Percentiles rank a stretch among this genome's conserved stretches.
These are phyloP conservation scores for Pyrrhosoma nymphula DNA, from an alignment of 2,888 invertebrate genomes.

Conservation along the genomic window DNA sequence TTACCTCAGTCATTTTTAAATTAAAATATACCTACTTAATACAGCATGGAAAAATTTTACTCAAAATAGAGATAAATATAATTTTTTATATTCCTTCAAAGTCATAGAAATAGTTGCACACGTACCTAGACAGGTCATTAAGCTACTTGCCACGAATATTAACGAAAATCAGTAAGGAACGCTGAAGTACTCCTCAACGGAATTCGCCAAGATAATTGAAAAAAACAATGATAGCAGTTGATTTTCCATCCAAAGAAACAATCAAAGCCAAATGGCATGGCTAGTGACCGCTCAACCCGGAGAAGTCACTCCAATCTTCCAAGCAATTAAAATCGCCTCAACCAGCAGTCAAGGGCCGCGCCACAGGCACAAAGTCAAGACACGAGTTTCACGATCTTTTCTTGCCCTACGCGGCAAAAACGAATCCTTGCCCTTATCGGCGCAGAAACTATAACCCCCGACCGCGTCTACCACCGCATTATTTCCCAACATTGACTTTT, in stretches of 20 bases:
- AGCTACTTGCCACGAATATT: too few species aligned
- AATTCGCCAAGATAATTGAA: not conserved
- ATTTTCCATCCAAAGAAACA: not conserved
- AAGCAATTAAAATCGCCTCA: not conserved
- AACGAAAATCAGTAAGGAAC: not conserved
- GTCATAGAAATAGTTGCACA: too few species aligned
- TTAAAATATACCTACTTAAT: too few species aligned
- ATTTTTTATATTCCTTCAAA: too few species aligned
- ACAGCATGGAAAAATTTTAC: too few species aligned
- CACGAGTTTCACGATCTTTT: not conserved
- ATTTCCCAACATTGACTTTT: not conserved
- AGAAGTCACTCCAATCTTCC: not conserved
- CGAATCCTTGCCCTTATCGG: not conserved
- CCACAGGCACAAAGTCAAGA: not conserved
- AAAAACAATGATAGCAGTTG: not conserved
- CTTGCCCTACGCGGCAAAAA: not conserved
- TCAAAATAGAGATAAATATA: too few species aligned
- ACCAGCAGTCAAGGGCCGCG: not conserved
- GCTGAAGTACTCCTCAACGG: not conserved
- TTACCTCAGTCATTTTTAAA: too few species aligned
- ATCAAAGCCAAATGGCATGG: not conserved
- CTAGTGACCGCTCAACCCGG: not conserved
- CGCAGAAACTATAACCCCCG: not conserved
- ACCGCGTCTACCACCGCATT: not conserved
- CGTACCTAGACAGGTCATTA: too few species aligned